Evolutionary conservation across 2,888 invertebrate genomes (phyloP).

Genomic region (Coleophora flavipennella): DNA sequence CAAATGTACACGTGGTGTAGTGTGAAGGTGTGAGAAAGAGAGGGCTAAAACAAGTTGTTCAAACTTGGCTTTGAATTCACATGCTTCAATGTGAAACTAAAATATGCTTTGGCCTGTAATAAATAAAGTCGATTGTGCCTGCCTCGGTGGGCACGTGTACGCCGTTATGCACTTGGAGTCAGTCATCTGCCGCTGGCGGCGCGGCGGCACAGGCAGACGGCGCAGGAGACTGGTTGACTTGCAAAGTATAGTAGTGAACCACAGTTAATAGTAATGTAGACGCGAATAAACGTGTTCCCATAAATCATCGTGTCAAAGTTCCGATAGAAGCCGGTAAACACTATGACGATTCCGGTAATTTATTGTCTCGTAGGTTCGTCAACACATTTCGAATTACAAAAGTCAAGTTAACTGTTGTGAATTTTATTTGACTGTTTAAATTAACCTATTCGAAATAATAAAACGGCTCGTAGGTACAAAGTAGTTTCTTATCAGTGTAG

Average conservation of each 20-base stretch:
- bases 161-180: conserved; percentile 35
- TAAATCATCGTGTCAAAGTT: conserved; percentile 25
- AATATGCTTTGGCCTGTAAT: conserved; percentile 18
- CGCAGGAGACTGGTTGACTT: conserved; percentile 36
- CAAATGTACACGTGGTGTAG: conserved; percentile 45
- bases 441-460: conserved; percentile 41
- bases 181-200: conserved; percentile 39
- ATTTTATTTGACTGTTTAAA: conserved; percentile 33
- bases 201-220: conserved; percentile 40
- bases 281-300: conserved; percentile 40
- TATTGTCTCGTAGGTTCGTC: conserved; percentile 5
- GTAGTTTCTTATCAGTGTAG: neutral
- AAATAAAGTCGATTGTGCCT: conserved; percentile 18
- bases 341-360: conserved; percentile 7
- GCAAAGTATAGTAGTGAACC: conserved; percentile 34
- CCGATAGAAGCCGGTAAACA: conserved; percentile 30
- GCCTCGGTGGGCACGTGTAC: conserved; percentile 18
- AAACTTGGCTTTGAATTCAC: conserved; percentile 64
- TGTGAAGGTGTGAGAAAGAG: conserved; percentile 33
- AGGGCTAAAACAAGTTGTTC: conserved; percentile 54
- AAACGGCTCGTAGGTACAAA: neutral
- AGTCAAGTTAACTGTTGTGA: neutral
- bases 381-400: neutral
- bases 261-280: conserved; percentile 53
- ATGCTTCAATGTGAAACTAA: conserved; percentile 9